These are phyloP conservation scores for Saccopteryx bilineata DNA, from an alignment of 2,113 vertebrate species.

Conservation along the genomic window DNA sequence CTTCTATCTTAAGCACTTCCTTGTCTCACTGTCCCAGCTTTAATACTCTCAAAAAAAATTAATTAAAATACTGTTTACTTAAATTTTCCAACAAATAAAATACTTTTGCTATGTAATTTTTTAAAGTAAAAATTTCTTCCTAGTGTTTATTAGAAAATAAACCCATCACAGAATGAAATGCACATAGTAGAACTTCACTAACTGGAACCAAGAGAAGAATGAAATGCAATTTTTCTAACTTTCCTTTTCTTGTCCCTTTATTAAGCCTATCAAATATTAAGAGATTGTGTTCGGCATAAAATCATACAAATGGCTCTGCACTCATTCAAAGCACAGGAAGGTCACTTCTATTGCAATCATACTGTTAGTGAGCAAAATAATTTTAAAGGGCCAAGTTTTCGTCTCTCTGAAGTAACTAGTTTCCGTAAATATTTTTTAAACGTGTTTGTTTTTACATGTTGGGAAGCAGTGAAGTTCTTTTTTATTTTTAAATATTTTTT, in stretches of 20 bases:
- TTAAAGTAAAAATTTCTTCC: conserved; percentile 8
- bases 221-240: conserved; percentile 53
- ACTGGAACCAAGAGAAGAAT: background rate
- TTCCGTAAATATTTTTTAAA: background rate
- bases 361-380: background rate
- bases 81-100: conserved; percentile 46
- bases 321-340: background rate
- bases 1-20: too few relatives aligned
- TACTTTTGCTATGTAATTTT: background rate
- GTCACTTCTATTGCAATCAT: background rate
- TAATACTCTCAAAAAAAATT: background rate
- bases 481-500: background rate
- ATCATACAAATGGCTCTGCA: background rate
- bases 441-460: conserved; percentile 32
- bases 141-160: conserved; percentile 45
- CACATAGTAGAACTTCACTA: background rate
- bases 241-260: conserved; percentile 6
- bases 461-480: conserved; percentile 10
- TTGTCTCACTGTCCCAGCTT: too few relatives aligned
- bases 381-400: background rate
- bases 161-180: conserved; percentile 4
- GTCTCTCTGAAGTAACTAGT: background rate
- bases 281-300: conserved; percentile 17
- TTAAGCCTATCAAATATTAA: conserved; percentile 13
- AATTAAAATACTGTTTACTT: background rate